Percentiles rank a stretch among this genome's conserved stretches.
phyloP scores from a whole-genome alignment of 2,888 invertebrate species.

The Ophion costatus region DNA sequence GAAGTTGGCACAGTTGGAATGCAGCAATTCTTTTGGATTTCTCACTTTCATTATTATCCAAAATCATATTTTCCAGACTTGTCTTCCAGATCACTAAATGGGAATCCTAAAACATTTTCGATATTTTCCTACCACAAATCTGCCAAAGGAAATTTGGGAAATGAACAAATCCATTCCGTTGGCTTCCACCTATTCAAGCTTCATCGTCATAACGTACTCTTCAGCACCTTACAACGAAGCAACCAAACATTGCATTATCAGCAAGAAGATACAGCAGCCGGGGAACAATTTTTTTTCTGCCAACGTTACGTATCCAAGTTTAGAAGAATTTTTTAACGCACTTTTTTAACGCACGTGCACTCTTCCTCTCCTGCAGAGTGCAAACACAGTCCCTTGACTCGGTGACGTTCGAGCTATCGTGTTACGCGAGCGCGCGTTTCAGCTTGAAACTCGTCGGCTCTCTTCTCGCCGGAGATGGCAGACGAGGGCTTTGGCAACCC shows the following conservation, averaged over 20 bases:
- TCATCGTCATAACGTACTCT: neutral
- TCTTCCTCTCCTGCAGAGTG: constrained; percentile 28
- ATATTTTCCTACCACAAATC: neutral
- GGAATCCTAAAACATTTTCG: neutral
- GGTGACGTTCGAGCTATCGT: constrained; percentile 57
- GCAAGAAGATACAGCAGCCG: neutral
- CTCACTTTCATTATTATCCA: too few relatives aligned
- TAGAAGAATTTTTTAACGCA: neutral
- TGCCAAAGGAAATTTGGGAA: neutral
- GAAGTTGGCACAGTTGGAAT: too few relatives aligned
- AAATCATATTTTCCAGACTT: too few relatives aligned
- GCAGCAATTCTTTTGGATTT: too few relatives aligned
- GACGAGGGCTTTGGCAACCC: constrained; percentile 35
- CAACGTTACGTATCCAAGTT: neutral
- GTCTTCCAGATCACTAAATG: too few relatives aligned
- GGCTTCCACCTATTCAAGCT: neutral
- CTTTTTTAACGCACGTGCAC: neutral
- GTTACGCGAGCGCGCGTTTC: constrained; percentile 47
- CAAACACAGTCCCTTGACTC: constrained; percentile 41
- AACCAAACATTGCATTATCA: neutral
- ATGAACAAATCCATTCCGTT: neutral
- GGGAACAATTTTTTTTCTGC: neutral
- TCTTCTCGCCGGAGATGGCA: constrained; percentile 44
- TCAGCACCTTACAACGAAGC: neutral
- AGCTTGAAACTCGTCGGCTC: constrained; percentile 45